Evolutionary conservation across 1,140 invertebrate species (phyloP), one percentile per base, ranked within the genome.

Genomic region (Asobara japonica): DNA sequence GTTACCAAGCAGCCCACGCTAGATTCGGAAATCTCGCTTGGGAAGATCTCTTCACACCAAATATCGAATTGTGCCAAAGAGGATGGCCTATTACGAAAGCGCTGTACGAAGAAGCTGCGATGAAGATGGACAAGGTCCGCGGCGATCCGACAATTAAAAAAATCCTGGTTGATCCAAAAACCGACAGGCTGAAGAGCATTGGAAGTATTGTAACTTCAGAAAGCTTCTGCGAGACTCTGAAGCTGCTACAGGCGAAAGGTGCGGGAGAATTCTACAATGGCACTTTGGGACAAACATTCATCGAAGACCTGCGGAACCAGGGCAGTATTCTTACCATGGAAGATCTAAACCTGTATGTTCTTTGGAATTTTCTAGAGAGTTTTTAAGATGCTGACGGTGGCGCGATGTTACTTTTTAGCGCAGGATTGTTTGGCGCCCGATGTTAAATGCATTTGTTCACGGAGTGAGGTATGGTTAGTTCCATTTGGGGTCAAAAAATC

Each of bases 11-110:
- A 70, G 94, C 95, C 0, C 93, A 97, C 82, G 85, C 93, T 77
- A 89, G 89, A 65, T 98, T 94, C 86, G 96, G 96, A 2, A 91
- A 89, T 76, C 84, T 98, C 0, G 90, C 92, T 0, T 99, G 97
- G 97, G 86, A 87, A 7, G 90, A 92, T 0, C 84, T 99, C 1
- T 90, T 98, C 22, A 80, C 90, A 30, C 96, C 96, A 0, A 90
- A 93, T 0, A 90, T 96, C 7, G 85, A 93, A 73, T 84, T 97
- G 6, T 96, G 94, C 78, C 89, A 91, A 75, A 91, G 90, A 2
- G 70, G 70, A 20, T 72, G 45, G 41, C 25, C 10, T 16, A 92
- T 79, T 84, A 86, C 91, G 16, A 89, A 91, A 75, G 90, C 91
- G 27, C 86, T 94, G 77, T 90, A 91, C 20, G 89, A 90, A 7